Base-by-base conservation (phyloP, 2,888 invertebrate genomes). In the Drosophila lutescens region DNA sequence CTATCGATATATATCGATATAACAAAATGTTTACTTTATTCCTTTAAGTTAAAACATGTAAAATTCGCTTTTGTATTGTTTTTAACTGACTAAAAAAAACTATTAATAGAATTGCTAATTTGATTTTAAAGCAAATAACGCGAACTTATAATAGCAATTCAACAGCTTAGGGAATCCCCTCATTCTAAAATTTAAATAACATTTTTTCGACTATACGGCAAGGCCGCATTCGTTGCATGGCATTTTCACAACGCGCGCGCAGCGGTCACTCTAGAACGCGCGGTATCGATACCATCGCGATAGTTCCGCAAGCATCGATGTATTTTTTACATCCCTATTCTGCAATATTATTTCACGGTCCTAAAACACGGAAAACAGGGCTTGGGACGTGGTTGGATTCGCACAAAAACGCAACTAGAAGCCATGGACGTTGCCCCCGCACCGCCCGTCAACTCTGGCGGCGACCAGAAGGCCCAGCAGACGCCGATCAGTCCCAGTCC, bases 361-460 rank as follows among this genome's bases (percentile, higher is more conserved):
- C 59, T 43, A 59, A 59, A 46, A 53, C 40, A 58, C 50, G 44
- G 58, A 77, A 83, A 79, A 69, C 69, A 59, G 53, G 77, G 68
- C 68, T 73, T 63, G 62, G 61, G 81, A 60, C 73, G 72, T 68
- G 65, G 62, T 80, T 87, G 58, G 84, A 86, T 63, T 63, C 46
- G 72, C 78, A 69, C 56, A 71, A 60, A 67, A 60, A 67, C 75
- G 67, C 36, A 78, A 75, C 59, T 68, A 70, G 26, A 60, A 70
- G 76, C 61, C 63, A 83, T 83, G 83, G 83, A 83, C 56, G 83
- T 71, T 72, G 89, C 86, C 66, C 58, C 88, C 74, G 69, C 57
- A 50, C 62, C 70, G 55, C 66, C 67, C 53, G 63, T 65, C 36
- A 74, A 72, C 54, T 47, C 66, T 34, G 65, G 71, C 30, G 78